Base-by-base conservation (phyloP, 2,113 vertebrate species). In the Manacus vitellinus region DNA sequence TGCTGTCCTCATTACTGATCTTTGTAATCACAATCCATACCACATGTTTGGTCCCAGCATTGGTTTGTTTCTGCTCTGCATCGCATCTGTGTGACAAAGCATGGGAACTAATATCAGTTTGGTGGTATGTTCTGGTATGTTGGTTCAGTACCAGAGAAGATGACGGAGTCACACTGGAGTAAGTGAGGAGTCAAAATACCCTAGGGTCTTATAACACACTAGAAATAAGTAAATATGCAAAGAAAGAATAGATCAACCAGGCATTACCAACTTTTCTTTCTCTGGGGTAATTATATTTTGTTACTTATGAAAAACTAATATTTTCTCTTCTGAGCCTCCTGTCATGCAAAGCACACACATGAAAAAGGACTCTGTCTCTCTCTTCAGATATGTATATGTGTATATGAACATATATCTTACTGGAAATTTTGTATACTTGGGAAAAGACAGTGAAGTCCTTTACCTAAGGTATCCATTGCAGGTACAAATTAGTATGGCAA, bases 361-460 rank as follows among this genome's bases (percentile, higher is more conserved):
- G 9, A 74, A 63, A 52, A 73, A 52, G 18, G 33, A 56, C 28
- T 56, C n/a, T 22, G 22, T 51, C 37, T 85, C 14, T 39, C 22
- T 72, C 27, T 67, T 35, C 0, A 0, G 31, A 28, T 17, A 11
- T 31, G 25, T 31, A 7, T 19, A 39, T 76, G 21, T 61, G 37
- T 35, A 44, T 4, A 20, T 20, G n/a, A 63, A 55, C 17, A 56
- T 12, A 46, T 74, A 47, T 27, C 55, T 76, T 72, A 70, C 14
- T 43, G 44, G 27, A 88, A 72, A 88, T 35, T 44, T 61, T 31
- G 27, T 88, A 23, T 65, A n/a, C 24, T 27, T 68, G 41, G 6
- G 12, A 87, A 68, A 76, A 67, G 59, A 91, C 19, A 28, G 12
- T 68, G 20, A 56, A 88, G 23, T 72, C 8, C 18, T 51, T 75